Evolutionary conservation across 2,113 vertebrate species (phyloP).

Genomic region (Dicrurus megarhynchus): DNA sequence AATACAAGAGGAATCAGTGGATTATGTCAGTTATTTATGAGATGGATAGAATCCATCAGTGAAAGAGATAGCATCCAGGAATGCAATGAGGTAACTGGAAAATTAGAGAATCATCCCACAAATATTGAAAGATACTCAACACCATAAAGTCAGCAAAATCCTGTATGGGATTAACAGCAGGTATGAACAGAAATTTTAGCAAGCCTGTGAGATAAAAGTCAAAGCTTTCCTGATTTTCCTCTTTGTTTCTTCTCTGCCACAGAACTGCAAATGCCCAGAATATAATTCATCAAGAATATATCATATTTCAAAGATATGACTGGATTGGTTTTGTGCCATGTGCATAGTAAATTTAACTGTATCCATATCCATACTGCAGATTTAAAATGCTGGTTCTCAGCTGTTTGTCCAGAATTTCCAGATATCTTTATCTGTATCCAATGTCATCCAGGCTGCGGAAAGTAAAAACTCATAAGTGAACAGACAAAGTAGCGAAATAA

Average conservation of each 20-base stretch:
- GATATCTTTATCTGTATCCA: background rate
- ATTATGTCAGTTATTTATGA: slow-evolving; percentile 23
- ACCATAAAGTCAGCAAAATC: background rate
- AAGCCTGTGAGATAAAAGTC: background rate
- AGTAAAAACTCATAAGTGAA: background rate
- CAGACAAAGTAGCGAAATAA: background rate
- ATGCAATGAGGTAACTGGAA: background rate
- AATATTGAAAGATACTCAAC: background rate
- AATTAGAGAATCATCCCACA: background rate
- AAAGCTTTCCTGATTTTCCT: background rate
- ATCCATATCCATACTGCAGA: background rate
- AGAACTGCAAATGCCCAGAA: background rate
- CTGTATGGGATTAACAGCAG: background rate
- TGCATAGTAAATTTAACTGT: background rate
- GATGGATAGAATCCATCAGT: background rate
- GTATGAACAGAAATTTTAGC: background rate
- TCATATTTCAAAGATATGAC: background rate
- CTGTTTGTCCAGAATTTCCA: background rate
- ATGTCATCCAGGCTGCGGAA: background rate
- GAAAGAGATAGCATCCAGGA: background rate
- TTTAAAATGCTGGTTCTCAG: background rate
- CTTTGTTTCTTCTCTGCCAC: background rate
- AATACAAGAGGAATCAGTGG: background rate
- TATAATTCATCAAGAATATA: background rate
- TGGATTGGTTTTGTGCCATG: background rate